Evolutionary conservation across 2,888 invertebrate genomes (phyloP), one percentile per base, ranked within the genome.

Genomic region (Sinotaia quadrata): DNA sequence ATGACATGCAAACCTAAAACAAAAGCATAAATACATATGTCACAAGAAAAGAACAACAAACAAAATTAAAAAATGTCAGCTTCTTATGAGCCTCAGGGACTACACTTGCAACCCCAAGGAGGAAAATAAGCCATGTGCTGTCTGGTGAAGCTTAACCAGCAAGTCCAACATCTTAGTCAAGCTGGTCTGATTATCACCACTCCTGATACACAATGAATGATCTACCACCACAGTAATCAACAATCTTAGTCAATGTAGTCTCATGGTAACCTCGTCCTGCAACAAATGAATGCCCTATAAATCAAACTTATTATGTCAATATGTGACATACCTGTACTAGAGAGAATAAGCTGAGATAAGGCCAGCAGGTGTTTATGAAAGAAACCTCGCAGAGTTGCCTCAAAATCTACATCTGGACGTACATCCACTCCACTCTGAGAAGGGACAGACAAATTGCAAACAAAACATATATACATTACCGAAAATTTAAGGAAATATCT

Each of bases 381-480:
- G 71, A 89, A 88, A 52, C 81, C 81, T 41, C 82, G 84, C 47
- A 89, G 76, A 8, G 90, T 87, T 15, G 86, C 87, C 29, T 84
- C 79, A 54, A 89, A 81, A 78, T 90, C 88, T 34, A 90, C 85
- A 57, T 88, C 88, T 52, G 85, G 85, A 56, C 84, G 81, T 15
- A 89, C 79, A 47, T 85, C 81, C 10, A 85, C 83, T 52, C 85
- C 84, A 72, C 74, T 74, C 83, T 84, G 75, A 41, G 74, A 73
- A 36, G 31, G 62, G 63, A 60, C 70, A 21, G 31, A n/a, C 10
- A 54, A 31, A 47, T 70, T 62, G 18, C 70, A 68, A n/a, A 69
- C 2, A 12, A 52, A 52, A 27, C 15, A 52, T n/a, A 52, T n/a
- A n/a, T 2, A 2, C 15, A 52, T 24, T 52, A n/a, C n/a, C n/a